Evolutionary conservation across 2,797 vertebrate genomes (phyloP).

Genomic region (Adrianichthys oophorus): DNA sequence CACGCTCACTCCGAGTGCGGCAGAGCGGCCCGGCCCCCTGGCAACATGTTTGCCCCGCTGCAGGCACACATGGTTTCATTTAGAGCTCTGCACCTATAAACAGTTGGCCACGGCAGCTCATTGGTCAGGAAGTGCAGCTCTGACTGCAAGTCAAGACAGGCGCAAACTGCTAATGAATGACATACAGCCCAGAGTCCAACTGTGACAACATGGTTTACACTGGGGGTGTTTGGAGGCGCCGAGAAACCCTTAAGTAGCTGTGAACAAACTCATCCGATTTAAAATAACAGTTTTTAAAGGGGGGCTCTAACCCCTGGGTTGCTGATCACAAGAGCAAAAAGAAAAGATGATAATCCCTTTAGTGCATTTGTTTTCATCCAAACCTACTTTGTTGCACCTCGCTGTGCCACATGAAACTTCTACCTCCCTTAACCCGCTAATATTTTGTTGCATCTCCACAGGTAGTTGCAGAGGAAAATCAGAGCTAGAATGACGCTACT

Average conservation of each 20-base stretch:
- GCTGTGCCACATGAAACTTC: no score
- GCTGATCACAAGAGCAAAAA: no score
- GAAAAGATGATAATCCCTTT: no score
- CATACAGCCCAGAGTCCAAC: constrained; percentile 41
- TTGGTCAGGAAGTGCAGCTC: constrained; percentile 73
- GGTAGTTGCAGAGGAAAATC: no score
- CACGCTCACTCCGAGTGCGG: constrained; percentile 41
- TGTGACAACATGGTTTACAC: constrained; percentile 29
- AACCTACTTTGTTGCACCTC: no score
- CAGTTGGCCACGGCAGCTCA: constrained; percentile 67
- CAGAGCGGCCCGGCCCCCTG: constrained; percentile 52
- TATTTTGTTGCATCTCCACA: no score
- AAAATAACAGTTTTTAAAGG: constrained; percentile 7
- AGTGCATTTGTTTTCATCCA: no score
- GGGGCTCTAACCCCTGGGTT: no score
- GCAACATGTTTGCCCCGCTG: constrained; percentile 63
- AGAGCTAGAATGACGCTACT: no score
- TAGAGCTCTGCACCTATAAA: constrained; percentile 79
- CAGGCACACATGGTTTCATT: constrained; percentile 77
- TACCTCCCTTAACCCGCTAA: no score
- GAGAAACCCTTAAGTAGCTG: constrained; percentile 4
- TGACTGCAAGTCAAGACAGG: constrained; percentile 73
- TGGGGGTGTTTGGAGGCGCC: constrained; percentile 33
- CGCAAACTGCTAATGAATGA: constrained; percentile 72
- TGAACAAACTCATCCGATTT: constrained; percentile 10